Evolutionary conservation across 2,888 invertebrate genomes (phyloP).

Genomic region (Dryobotodes eremita): DNA sequence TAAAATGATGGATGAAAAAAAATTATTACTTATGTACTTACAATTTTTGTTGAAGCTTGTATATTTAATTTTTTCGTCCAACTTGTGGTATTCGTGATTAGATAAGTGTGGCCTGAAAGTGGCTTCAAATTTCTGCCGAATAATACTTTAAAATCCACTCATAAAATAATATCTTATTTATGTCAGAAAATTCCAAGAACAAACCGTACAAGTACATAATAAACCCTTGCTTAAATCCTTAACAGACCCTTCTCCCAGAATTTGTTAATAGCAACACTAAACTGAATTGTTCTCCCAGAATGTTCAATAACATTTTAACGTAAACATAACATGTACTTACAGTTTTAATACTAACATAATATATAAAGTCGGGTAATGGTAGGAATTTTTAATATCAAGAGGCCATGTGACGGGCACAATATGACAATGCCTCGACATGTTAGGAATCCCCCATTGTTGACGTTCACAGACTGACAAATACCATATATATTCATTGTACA

Average conservation of each 20-base stretch:
- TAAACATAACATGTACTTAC: conserved; percentile 46
- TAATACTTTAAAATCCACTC: neutral
- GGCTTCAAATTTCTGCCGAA: neutral
- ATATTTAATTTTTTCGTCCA: neutral
- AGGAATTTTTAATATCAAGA: conserved; percentile 84
- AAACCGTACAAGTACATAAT: conserved; percentile 13
- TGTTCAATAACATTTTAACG: conserved; percentile 57
- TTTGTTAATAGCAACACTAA: conserved; percentile 49
- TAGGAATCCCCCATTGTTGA: conserved; percentile 81
- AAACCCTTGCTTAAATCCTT: conserved; percentile 28
- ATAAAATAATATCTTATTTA: neutral
- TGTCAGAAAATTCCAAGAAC: neutral
- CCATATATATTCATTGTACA: conserved; percentile 15
- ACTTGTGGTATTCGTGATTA: neutral
- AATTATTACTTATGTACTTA: neutral
- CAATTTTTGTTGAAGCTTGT: neutral
- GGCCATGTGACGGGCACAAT: conserved; percentile 70
- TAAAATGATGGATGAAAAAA: neutral
- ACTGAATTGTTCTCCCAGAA: conserved; percentile 57
- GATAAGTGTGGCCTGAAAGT: no score
- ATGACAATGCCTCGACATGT: conserved; percentile 79
- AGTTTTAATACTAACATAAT: conserved; percentile 68
- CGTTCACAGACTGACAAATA: conserved; percentile 67
- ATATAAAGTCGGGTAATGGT: conserved; percentile 68
- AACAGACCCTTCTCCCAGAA: conserved; percentile 34